Evolutionary conservation across 92 coral and sea anemone species (phyloP), one percentile per base, ranked within the genome.

Genomic region (Palythoa grandis): DNA sequence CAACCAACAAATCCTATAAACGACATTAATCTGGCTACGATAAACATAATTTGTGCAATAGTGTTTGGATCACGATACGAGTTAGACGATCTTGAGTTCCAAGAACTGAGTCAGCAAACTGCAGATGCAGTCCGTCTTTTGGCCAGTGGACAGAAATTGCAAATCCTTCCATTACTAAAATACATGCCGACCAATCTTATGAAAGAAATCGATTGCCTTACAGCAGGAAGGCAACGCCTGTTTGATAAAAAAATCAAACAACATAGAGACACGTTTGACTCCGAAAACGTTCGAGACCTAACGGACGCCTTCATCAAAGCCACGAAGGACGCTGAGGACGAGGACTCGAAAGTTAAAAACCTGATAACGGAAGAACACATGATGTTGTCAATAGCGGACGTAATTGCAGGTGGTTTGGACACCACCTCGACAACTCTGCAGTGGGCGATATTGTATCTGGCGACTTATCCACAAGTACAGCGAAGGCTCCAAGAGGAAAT

Each of bases 331-430:
- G 35, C 35, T 29, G 35, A 29, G 35, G 35, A 29, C 35, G 35
- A 29, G 35, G 35, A 29, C 35, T 29, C 35, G 35, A 29, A 29
- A 1, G 35, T 29, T 29, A 29, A 29, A 29, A 29, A 29, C 35
- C 35, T 29, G 1, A 29, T 29, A 29, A 29, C 35, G 35, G 35
- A 29, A 29, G 35, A 29, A 29, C 35, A 29, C 35, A 29, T 29
- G 35, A 29, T 29, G 35, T 29, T 29, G 35, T 29, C 35, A 29
- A 29, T 29, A 29, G 50, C 43, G 77, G 95, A 92, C 74, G 77
- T 86, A 5, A 90, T 92, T 63, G 77, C 76, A 11, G 95, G 91
- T 22, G 95, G 95, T 24, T 79, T 86, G 12, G 92, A 92, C 79
- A 92, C 95, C 47, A 89, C 91, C 35, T 29, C 35, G 35, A 29